Percentiles rank a stretch among this genome's conserved stretches.
These are phyloP conservation scores for Alexandromys fortis DNA, from an alignment of 2,113 vertebrate genomes.

Conservation along the genomic window DNA sequence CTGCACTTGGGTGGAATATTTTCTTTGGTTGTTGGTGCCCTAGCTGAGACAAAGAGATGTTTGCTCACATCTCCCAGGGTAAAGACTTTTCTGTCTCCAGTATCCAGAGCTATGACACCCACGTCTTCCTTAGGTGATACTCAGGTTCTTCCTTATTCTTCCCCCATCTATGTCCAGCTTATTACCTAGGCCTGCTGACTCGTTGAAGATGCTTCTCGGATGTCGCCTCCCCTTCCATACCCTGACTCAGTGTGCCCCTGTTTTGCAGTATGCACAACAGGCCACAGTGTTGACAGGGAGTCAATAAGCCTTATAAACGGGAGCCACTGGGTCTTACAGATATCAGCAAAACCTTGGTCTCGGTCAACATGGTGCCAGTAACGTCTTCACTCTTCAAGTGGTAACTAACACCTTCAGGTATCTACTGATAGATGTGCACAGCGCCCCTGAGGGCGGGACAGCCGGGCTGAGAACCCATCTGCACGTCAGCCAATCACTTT, in stretches of 20 bases:
- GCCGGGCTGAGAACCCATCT: not conserved
- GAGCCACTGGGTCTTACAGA: not conserved
- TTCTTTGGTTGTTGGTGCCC: not conserved
- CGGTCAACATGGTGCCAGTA: not conserved
- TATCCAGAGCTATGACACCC: not conserved
- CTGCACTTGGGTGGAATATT: not conserved
- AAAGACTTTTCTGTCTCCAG: not conserved
- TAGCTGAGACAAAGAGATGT: not conserved
- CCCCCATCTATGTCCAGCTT: too few species aligned
- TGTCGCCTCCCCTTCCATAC: accelerated
- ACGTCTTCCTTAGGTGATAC: not conserved
- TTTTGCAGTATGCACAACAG: accelerated
- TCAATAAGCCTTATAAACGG: too few species aligned
- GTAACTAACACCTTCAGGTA: not conserved
- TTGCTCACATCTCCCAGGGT: not conserved
- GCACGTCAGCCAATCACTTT: too few species aligned
- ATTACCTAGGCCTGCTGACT: not conserved
- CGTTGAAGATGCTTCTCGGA: not conserved
- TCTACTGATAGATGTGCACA: not conserved
- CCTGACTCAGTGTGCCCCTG: not conserved
- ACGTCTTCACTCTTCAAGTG: not conserved
- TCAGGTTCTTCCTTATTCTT: not conserved
- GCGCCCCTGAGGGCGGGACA: not conserved
- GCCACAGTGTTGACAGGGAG: not conserved
- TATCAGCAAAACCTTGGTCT: not conserved